Percentiles rank a stretch among this genome's conserved stretches.
Evolutionary conservation across 2,113 vertebrate genomes (phyloP).

Genomic region (Chaenogobius annularis): DNA sequence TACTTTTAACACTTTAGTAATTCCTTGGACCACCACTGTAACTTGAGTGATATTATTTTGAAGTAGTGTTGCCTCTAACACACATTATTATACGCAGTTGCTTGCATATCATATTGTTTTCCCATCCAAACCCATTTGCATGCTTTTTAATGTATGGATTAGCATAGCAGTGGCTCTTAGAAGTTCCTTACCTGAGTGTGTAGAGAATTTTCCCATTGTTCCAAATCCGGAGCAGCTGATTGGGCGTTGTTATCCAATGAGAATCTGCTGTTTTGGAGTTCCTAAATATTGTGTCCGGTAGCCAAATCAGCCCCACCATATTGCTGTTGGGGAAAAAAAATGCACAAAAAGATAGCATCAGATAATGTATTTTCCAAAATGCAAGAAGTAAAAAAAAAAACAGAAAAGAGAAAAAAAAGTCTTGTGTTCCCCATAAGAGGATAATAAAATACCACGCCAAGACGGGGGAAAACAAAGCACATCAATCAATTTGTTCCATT

Average conservation of each 20-base stretch:
- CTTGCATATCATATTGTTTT: too few species aligned
- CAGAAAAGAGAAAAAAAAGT: too few species aligned
- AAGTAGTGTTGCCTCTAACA: too few species aligned
- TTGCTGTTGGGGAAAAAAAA: conserved; percentile 80
- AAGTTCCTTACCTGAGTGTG: conserved; percentile 83
- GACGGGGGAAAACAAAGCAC: conserved; percentile 43
- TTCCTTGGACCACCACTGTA: too few species aligned
- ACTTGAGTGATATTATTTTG: too few species aligned
- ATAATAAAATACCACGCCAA: conserved; percentile 37
- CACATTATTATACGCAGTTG: too few species aligned
- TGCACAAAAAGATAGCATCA: neutral
- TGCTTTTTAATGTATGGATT: too few species aligned
- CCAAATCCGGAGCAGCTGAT: conserved; percentile 95
- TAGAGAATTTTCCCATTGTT: conserved; percentile 97
- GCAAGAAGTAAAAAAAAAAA: neutral
- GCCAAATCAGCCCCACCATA: conserved; percentile 97
- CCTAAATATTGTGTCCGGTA: conserved; percentile 95
- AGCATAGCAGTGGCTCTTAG: too few species aligned
- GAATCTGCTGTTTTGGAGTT: conserved; percentile 95
- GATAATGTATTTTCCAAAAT: conserved; percentile 14
- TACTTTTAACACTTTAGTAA: too few species aligned
- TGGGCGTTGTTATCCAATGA: conserved; percentile 97
- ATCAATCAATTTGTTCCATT: conserved; percentile 62
- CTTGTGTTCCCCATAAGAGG: conserved; percentile 26
- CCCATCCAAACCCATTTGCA: too few species aligned